Conservation (phyloP, 2,797 vertebrate genomes). For the Argentina silus region DNA sequence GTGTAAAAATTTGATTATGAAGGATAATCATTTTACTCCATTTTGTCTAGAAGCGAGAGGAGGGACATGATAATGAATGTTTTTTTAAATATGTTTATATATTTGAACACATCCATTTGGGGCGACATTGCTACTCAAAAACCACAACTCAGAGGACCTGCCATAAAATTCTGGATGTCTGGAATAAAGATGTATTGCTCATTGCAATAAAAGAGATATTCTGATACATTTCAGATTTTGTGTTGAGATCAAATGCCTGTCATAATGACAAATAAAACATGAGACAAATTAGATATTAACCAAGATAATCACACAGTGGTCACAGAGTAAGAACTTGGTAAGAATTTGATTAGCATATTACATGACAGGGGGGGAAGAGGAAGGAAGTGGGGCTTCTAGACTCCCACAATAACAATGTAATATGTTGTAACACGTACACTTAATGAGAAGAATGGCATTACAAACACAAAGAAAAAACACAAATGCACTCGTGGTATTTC, state of each 20-base stretch:
- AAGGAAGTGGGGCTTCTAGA: neutral
- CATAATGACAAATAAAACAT: neutral
- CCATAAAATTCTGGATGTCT: too few species aligned
- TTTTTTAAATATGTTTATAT: neutral
- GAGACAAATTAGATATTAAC: conserved; percentile 9
- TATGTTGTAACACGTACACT: neutral
- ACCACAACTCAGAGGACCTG: too few species aligned
- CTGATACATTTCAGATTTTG: neutral
- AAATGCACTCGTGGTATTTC: neutral
- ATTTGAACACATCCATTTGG: neutral
- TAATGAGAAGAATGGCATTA: neutral
- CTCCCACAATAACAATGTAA: neutral
- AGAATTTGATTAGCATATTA: neutral
- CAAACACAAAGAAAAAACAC: neutral
- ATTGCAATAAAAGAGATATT: neutral
- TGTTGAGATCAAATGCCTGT: neutral
- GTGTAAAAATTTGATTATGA: neutral
- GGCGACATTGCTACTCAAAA: neutral
- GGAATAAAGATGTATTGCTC: too few species aligned
- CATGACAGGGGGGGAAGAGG: neutral
- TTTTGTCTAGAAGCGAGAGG: neutral
- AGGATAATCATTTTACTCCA: neutral
- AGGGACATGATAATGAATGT: neutral
- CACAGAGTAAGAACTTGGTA: conserved; percentile 6
- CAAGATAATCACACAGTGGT: neutral